phyloP scores from a whole-genome alignment of 2,113 vertebrate genomes.

The Chunga burmeisteri region DNA sequence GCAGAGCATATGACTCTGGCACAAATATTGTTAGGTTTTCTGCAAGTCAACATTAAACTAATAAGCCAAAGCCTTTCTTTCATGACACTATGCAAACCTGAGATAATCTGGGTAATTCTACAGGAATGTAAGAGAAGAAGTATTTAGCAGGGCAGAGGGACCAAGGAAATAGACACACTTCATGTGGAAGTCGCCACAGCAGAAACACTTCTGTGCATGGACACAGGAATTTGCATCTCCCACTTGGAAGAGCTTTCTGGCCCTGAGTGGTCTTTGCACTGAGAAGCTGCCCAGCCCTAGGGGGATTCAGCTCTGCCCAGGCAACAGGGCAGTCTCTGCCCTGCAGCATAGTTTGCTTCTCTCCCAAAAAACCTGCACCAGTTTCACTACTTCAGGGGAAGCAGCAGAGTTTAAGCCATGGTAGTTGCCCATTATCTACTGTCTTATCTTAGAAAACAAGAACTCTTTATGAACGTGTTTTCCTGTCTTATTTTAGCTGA shows the following conservation, averaged over 20 bases:
- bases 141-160: not conserved
- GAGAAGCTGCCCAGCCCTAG: not conserved
- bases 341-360: not conserved
- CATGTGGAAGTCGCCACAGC: not conserved
- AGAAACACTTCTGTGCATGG: not conserved
- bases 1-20: not conserved
- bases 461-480: fast-evolving
- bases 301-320: not conserved
- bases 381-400: not conserved
- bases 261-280: not conserved
- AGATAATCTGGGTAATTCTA: not conserved
- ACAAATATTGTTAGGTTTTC: not conserved
- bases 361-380: not conserved
- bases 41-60: not conserved
- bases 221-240: not conserved
- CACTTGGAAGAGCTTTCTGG: not conserved
- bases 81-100: not conserved
- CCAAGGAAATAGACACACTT: not conserved
- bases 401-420: not conserved
- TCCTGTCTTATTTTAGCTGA: not conserved
- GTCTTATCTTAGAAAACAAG: not conserved
- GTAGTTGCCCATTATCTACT: not conserved
- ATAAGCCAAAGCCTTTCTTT: not conserved
- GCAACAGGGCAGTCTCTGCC: not conserved
- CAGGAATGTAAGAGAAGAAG: not conserved